A percentile compares a stretch with the other conserved stretches of the same genome.
Conservation (phyloP, 1,140 invertebrate genomes). For the Rhizoglyphus robini region DNA sequence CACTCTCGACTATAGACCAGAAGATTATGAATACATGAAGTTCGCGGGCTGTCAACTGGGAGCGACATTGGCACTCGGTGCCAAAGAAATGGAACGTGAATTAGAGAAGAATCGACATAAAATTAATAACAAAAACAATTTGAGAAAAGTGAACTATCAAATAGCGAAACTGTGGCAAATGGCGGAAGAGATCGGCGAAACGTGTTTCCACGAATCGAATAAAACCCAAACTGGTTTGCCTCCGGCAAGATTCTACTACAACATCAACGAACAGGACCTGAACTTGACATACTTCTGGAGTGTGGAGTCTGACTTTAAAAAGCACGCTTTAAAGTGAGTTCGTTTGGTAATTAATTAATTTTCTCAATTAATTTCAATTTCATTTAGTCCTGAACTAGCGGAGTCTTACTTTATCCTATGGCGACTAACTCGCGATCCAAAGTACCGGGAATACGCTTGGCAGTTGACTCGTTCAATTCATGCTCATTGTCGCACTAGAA, state of each 20-base stretch:
- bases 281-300: background rate
- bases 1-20: background rate
- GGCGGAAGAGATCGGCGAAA: background rate
- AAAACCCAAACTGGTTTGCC: background rate
- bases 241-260: background rate
- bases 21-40: background rate
- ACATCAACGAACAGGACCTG: background rate
- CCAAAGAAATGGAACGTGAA: background rate
- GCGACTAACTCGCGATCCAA: slow-evolving; percentile 83
- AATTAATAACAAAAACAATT: background rate
- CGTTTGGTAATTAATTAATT: background rate
- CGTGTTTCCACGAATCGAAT: background rate
- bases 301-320: background rate
- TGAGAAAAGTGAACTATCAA: background rate
- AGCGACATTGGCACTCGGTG: background rate
- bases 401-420: slow-evolving; percentile 95
- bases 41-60: background rate
- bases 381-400: slow-evolving; percentile 72
- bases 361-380: background rate
- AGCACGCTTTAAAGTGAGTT: background rate
- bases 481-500: slow-evolving; percentile 60
- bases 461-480: slow-evolving; percentile 85
- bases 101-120: background rate
- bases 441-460: slow-evolving; percentile 97
- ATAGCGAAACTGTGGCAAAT: background rate